These are phyloP conservation scores for Cosmopolites sordidus DNA, from an alignment of 2,888 invertebrate species.

Conservation along the genomic window DNA sequence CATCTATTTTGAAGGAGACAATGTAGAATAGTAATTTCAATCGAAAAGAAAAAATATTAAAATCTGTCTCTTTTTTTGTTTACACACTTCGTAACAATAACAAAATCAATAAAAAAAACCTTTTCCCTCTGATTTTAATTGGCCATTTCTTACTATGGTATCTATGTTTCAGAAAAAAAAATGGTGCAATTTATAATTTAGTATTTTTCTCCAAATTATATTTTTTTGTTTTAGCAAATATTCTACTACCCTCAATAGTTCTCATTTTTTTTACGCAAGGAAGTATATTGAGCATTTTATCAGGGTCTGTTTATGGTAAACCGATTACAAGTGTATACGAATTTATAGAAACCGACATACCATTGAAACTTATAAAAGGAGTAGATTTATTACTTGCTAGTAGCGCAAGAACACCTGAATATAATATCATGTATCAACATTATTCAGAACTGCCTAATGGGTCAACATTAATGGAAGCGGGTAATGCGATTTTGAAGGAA, in stretches of 20 bases:
- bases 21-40: too few relatives aligned
- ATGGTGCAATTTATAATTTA: too few relatives aligned
- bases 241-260: constrained; percentile 2
- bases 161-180: not conserved
- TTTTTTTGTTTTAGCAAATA: too few relatives aligned
- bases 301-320: constrained; percentile 9
- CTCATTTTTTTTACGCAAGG: constrained; percentile 12
- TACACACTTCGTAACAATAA: too few relatives aligned
- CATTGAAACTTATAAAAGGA: constrained; percentile 8
- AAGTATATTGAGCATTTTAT: constrained; percentile 8
- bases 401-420: not conserved
- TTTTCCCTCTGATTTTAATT: too few relatives aligned
- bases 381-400: not conserved
- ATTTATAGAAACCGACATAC: constrained; percentile 9
- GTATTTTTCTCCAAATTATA: too few relatives aligned
- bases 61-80: too few relatives aligned
- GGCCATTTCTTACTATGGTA: not conserved
- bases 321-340: constrained; percentile 11
- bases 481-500: constrained; percentile 4
- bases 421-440: constrained; percentile 2
- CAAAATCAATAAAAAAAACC: too few relatives aligned
- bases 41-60: too few relatives aligned
- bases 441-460: constrained; percentile 1
- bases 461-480: constrained; percentile 6
- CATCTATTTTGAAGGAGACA: too few relatives aligned